Base-by-base conservation (phyloP, 1,140 invertebrate genomes). In the Periplaneta americana region DNA sequence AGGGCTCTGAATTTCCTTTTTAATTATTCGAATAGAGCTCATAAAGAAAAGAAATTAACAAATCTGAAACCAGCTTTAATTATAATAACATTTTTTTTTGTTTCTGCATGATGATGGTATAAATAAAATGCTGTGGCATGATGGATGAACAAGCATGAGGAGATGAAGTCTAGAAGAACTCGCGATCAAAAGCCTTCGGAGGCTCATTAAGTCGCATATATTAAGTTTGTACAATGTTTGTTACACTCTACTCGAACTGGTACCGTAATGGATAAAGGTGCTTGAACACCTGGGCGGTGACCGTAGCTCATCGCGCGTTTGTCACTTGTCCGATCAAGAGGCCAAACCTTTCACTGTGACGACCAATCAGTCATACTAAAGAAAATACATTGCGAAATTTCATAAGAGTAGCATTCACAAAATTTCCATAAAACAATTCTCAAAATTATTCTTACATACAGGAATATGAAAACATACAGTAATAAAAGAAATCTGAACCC, bases 1-100 rank as follows among this genome's bases (percentile, higher is more conserved):
- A 11, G 48, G 28, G n/a, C 48, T n/a, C 5, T 8, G 5, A n/a
- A 28, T 66, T 66, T 77, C n/a, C 75, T 33, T 77, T 77, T 77
- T 77, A 34, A 34, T 77, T 34, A 77, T 77, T 77, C 75, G 75
- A 77, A 77, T 77, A 36, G 31, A 33, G 75, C 17, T 17, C 75
- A 77, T 34, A 34, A 28, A 77, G 35, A 77, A 34, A 77, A 77
- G 75, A 66, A 66, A 66, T 66, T 66, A 66, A 66, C 48, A 66
- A 66, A 66, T 66, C 48, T 66, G 22, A 66, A 66, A 66, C n/a
- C 48, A 66, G 48, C 48, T 66, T 66, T 66, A 66, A 66, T 66
- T 66, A 66, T 66, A 66, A 66, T 28, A 66, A 28, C n/a, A 11
- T 66, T 66, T 66, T n/a, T n/a, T n/a, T n/a, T 66, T 66, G 22